These are phyloP conservation scores for Petromus typicus DNA, from an alignment of 2,113 vertebrate genomes.

Conservation along the genomic window DNA sequence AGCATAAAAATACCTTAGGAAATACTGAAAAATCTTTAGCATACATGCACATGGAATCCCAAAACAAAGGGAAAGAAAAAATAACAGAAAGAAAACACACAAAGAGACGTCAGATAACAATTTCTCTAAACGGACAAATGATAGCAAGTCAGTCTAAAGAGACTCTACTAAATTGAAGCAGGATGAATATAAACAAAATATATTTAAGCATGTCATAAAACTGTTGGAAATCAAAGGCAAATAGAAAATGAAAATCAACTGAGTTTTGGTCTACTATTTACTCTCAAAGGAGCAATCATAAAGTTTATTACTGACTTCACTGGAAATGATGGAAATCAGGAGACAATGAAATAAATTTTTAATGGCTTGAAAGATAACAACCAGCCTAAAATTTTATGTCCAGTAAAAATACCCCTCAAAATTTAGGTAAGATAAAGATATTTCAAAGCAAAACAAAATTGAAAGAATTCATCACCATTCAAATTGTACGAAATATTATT, in stretches of 20 bases:
- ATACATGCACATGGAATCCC: not conserved
- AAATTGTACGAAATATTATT: not conserved
- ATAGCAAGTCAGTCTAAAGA: not conserved
- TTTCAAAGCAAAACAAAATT: not conserved
- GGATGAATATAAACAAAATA: not conserved
- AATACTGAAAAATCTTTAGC: not conserved
- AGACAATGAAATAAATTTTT: not conserved
- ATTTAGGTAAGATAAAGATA: not conserved
- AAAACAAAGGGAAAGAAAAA: not conserved
- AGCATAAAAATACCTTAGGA: not conserved
- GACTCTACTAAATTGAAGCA: not conserved
- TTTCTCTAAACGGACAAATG: not conserved
- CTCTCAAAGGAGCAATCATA: not conserved
- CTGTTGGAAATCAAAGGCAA: constrained; percentile 1
- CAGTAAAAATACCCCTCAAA: not conserved
- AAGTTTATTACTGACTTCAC: not conserved
- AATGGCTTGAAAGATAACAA: not conserved
- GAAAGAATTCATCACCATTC: not conserved
- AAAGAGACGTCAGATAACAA: not conserved
- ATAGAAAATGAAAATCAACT: not conserved
- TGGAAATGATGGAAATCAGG: constrained; percentile 1
- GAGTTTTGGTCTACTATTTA: not conserved
- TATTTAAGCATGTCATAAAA: not conserved
- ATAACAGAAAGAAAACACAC: not conserved
- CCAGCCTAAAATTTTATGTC: not conserved